Percentiles rank a stretch among this genome's conserved stretches.
Conservation (phyloP, 2,797 vertebrate genomes). For the Semaprochilodus insignis region DNA sequence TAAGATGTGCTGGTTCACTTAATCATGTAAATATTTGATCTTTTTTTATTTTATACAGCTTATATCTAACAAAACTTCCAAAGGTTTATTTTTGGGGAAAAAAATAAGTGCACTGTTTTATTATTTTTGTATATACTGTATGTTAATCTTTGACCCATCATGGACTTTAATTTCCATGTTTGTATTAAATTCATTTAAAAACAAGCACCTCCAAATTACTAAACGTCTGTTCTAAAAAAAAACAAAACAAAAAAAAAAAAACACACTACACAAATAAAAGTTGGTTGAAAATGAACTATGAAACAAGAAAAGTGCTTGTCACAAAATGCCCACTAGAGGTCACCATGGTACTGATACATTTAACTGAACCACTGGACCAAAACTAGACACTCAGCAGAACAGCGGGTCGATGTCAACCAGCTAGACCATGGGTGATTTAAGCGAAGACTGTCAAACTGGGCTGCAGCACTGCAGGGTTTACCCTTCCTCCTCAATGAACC, state of each 20-base stretch:
- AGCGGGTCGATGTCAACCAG: too few relatives aligned
- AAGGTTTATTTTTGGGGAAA: constrained; percentile 54
- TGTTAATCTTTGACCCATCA: constrained; percentile 58
- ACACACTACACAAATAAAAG: neutral
- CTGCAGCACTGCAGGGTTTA: neutral
- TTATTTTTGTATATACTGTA: constrained; percentile 76
- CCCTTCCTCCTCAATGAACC: too few relatives aligned
- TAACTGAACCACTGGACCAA: neutral
- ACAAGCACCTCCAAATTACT: constrained; percentile 70
- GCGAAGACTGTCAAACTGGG: neutral
- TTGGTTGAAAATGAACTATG: neutral
- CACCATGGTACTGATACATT: neutral
- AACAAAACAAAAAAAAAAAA: too few relatives aligned
- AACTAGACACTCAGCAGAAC: neutral
- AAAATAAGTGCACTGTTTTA: constrained; percentile 57
- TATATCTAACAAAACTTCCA: constrained; percentile 51
- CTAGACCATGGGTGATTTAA: too few relatives aligned
- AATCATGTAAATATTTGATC: constrained; percentile 72
- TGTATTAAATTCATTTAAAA: constrained; percentile 74
- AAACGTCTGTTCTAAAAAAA: constrained; percentile 46
- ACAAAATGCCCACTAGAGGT: constrained; percentile 44
- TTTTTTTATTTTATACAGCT: neutral
- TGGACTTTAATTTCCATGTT: constrained; percentile 64
- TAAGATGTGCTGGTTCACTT: constrained; percentile 77
- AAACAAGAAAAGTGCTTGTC: neutral